phyloP scores from a whole-genome alignment of 2,797 vertebrate genomes.

The Cottoperca gobio region DNA sequence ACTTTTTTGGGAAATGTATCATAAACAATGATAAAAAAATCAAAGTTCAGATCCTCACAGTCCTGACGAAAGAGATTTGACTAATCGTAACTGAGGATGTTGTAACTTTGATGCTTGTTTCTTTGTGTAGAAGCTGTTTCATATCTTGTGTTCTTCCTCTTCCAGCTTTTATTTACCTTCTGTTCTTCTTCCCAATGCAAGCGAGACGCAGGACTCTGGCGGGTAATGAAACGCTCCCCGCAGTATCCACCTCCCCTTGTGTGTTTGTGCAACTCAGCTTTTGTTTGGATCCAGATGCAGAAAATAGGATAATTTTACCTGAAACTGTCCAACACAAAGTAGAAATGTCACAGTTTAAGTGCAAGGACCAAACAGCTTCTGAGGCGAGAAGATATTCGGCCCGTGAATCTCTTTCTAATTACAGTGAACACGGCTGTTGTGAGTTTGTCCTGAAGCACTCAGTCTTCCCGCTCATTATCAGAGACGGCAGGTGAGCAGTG shows the following conservation, averaged over 20 bases:
- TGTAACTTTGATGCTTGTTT: too few species aligned
- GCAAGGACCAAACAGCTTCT: not conserved
- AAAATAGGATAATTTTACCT: conserved; percentile 16
- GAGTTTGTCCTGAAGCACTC: not conserved
- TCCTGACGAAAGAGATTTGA: too few species aligned
- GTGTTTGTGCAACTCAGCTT: conserved; percentile 26
- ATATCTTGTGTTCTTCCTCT: not conserved
- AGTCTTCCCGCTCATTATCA: conserved; percentile 15
- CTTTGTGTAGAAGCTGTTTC: not conserved
- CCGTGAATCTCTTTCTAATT: not conserved
- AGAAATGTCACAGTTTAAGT: not conserved
- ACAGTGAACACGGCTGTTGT: not conserved
- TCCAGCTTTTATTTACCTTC: conserved; percentile 9
- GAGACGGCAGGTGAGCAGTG: conserved; percentile 40
- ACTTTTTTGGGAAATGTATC: too few species aligned
- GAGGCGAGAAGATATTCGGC: not conserved
- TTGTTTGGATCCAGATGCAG: conserved; percentile 21
- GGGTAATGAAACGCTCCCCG: conserved; percentile 82
- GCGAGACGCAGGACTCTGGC: conserved; percentile 88
- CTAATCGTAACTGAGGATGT: too few species aligned
- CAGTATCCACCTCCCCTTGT: conserved; percentile 3
- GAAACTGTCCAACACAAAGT: conserved; percentile 3
- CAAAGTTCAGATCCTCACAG: too few species aligned
- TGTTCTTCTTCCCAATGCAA: conserved; percentile 75
- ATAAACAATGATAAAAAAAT: too few species aligned